phyloP scores from a whole-genome alignment of 2,888 invertebrate species.

The Lasioglossum oenotherae region DNA sequence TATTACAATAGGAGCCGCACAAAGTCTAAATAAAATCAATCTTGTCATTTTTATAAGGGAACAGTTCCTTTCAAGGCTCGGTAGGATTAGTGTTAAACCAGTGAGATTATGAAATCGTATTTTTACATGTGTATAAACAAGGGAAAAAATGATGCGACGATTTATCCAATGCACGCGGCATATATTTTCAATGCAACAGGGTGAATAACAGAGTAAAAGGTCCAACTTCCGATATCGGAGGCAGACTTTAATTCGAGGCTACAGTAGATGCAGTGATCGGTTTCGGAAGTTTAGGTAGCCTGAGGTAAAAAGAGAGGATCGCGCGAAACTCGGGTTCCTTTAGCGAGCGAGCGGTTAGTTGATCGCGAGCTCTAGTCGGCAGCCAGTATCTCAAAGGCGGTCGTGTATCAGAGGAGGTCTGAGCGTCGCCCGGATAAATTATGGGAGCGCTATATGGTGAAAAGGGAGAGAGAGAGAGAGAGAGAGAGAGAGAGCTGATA shows the following conservation, averaged over 20 bases:
- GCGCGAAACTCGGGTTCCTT: slow-evolving; percentile 2
- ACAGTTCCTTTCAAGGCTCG: too few species aligned
- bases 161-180: too few species aligned
- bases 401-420: slow-evolving; percentile 11
- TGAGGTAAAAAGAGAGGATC: neutral
- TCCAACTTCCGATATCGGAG: neutral
- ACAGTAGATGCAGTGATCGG: neutral
- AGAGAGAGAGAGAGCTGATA: slow-evolving; percentile 29
- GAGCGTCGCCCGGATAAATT: slow-evolving; percentile 19
- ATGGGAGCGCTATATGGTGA: slow-evolving; percentile 5
- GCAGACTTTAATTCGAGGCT: neutral
- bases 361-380: slow-evolving; percentile 4
- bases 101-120: too few species aligned
- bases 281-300: neutral
- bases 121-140: too few species aligned
- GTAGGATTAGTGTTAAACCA: too few species aligned
- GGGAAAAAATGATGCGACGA: too few species aligned
- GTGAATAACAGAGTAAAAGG: neutral
- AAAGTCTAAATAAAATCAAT: too few species aligned
- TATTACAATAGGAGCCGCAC: too few species aligned
- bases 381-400: slow-evolving; percentile 15
- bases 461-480: slow-evolving; percentile 26
- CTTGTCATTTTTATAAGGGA: too few species aligned
- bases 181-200: too few species aligned
- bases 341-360: slow-evolving; percentile 11